A percentile compares a stretch with the other conserved stretches of the same genome.
phyloP scores from a whole-genome alignment of 2,113 vertebrate genomes.

The Phaetusa simplex region DNA sequence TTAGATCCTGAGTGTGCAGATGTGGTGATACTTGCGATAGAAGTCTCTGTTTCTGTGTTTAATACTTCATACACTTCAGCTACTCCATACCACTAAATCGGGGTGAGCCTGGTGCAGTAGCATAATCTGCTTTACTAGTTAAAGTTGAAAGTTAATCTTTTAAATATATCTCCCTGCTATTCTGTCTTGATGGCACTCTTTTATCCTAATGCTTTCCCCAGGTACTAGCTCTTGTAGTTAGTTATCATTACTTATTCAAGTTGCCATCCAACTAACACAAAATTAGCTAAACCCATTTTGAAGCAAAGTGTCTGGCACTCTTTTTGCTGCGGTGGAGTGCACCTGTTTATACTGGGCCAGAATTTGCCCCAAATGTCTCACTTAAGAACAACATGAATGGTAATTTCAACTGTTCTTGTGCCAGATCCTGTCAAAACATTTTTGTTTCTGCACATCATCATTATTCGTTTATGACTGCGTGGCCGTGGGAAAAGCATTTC shows the following conservation, averaged over 20 bases:
- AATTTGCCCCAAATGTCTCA: constrained; percentile 45
- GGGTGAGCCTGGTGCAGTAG: background rate
- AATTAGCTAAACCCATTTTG: background rate
- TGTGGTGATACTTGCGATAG: background rate
- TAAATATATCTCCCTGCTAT: background rate
- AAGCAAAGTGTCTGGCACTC: background rate
- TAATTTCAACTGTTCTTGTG: constrained; percentile 41
- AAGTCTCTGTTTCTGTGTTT: constrained; percentile 13
- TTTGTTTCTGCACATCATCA: constrained; percentile 67
- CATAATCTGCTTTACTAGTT: constrained; percentile 27
- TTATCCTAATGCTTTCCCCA: background rate
- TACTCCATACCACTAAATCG: background rate
- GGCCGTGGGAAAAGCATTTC: constrained; percentile 37
- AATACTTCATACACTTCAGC: background rate
- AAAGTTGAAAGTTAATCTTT: constrained; percentile 35
- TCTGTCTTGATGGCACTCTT: background rate
- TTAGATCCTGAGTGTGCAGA: background rate
- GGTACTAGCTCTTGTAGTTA: background rate
- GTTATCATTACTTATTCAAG: constrained; percentile 17
- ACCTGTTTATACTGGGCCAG: constrained; percentile 50
- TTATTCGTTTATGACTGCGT: constrained; percentile 39
- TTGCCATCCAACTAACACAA: constrained; percentile 6
- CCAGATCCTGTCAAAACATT: constrained; percentile 70
- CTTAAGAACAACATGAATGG: constrained; percentile 44
- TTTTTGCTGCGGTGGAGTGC: background rate